Evolutionary conservation across 2,113 vertebrate genomes (phyloP).

Genomic region (Elgaria multicarinata): DNA sequence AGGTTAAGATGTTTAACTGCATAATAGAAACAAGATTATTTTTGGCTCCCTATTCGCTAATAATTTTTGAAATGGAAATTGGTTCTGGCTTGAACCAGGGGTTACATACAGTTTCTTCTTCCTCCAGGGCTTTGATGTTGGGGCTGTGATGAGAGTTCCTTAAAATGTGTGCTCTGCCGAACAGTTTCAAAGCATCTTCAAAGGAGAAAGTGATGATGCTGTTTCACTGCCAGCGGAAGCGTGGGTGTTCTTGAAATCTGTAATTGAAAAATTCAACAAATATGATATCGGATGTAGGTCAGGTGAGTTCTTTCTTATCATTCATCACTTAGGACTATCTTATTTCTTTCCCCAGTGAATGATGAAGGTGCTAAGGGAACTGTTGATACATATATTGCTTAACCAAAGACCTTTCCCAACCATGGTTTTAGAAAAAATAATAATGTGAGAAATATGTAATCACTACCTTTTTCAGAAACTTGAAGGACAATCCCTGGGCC

Average conservation of each 20-base stretch:
- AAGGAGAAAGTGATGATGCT: background rate
- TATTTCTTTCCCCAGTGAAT: conserved; percentile 16
- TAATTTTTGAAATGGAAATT: background rate
- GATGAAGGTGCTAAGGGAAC: background rate
- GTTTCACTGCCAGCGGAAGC: background rate
- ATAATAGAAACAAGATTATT: background rate
- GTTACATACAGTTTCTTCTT: background rate
- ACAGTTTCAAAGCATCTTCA: background rate
- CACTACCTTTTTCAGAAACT: conserved; percentile 2
- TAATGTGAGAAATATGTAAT: background rate
- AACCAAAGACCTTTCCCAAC: conserved; percentile 7
- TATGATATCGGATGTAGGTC: background rate
- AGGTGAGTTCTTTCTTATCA: background rate
- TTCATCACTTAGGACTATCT: conserved; percentile 10
- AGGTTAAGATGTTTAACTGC: background rate
- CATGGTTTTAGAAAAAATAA: background rate
- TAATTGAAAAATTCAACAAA: conserved; percentile 20
- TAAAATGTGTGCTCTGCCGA: background rate
- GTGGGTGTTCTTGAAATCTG: background rate
- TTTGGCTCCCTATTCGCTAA: background rate
- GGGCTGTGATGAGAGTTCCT: background rate
- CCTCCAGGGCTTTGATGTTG: background rate
- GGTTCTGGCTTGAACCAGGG: background rate
- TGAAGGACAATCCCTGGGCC: background rate
- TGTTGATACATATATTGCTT: conserved; percentile 23